Evolutionary conservation across 2,888 invertebrate species (phyloP).

Genomic region (Augiades crinisus): DNA sequence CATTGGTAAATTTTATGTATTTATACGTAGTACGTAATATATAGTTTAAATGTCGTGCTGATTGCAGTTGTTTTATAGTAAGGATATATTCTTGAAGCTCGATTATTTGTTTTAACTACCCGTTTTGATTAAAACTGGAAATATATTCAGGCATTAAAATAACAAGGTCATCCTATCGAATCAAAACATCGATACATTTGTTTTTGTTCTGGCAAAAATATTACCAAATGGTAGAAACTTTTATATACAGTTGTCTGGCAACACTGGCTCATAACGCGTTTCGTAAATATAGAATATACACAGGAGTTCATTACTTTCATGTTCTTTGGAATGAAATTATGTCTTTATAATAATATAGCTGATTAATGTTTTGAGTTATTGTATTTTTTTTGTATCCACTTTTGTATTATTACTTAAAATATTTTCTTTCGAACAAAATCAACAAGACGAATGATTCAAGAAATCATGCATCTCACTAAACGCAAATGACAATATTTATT

Average conservation of each 20-base stretch:
- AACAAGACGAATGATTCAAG: background rate
- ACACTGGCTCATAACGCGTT: background rate
- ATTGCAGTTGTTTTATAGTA: no score
- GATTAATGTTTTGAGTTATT: background rate
- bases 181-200: no score
- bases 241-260: background rate
- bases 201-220: background rate
- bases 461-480: background rate
- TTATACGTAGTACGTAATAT: no score
- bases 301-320: background rate
- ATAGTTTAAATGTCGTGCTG: no score
- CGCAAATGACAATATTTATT: conserved; percentile 4
- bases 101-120: no score
- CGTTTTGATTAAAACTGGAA: no score
- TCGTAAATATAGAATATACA: background rate
- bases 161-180: no score
- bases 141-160: no score
- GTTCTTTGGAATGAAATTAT: background rate
- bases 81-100: no score
- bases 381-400: background rate
- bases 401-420: background rate
- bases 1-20: no score
- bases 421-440: background rate
- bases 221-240: conserved; percentile 3
- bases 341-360: background rate